Evolutionary conservation across 2,113 vertebrate genomes (phyloP), one percentile per base, ranked within the genome.

Genomic region (Oxyruncus cristatus): DNA sequence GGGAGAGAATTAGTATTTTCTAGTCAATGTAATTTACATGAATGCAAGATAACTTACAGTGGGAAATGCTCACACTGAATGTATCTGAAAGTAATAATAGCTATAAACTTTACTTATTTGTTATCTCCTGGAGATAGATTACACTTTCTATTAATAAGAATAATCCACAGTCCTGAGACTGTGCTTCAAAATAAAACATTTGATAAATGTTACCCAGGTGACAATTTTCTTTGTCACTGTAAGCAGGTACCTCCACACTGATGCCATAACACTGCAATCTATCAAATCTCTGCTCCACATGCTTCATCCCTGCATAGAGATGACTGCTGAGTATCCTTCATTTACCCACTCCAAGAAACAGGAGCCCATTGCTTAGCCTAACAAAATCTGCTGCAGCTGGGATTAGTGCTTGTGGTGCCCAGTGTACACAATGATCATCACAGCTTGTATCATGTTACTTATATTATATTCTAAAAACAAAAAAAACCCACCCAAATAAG

Each of bases 1-100:
- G 81, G 82, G 58, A 98, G 61, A 97, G 93, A 97, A 97, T 95
- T 96, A 93, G 89, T 97, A 96, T 98, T 97, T 98, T 96, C 76
- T 93, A 87, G 55, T 73, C 93, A 92, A 93, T 91, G 93, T 95
- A 97, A 96, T 97, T 97, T 97, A 89, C 91, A 94, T 95, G 93
- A 97, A 97, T 93, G 79, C 14, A 8, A 95, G 39, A 14, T 96
- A 97, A 96, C 67, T 95, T 97, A 70, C 88, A 91, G 75, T 28
- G 44, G 89, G 84, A 85, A 90, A 80, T 93, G 97, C 75, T 94
- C 77, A 96, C 87, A 84, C 52, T 58, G 85, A 93, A 85, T 2
- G 11, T 93, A 89, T 95, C 81, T 90, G 88, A 96, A 96, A 67
- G 79, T 96, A 95, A 95, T 96, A 96, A 95, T 84, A 96, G 86